phyloP scores from a whole-genome alignment of 2,888 invertebrate species.

The Monoplex corrugatus region DNA sequence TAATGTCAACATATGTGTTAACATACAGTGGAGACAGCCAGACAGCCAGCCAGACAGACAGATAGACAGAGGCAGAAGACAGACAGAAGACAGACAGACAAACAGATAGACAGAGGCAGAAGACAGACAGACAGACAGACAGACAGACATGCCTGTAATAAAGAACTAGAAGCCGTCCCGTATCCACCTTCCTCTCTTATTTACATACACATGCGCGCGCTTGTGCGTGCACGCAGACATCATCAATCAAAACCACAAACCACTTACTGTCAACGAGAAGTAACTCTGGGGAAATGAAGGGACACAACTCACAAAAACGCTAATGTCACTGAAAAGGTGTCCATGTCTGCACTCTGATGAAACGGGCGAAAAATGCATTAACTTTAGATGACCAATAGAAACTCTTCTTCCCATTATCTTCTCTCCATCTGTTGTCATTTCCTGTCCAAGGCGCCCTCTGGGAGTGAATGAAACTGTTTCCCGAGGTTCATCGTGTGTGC shows the following conservation, averaged over 20 bases:
- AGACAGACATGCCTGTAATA: background rate
- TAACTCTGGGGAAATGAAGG: too few relatives aligned
- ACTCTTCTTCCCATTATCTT: background rate
- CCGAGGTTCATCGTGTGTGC: background rate
- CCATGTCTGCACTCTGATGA: too few relatives aligned
- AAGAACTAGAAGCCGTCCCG: background rate
- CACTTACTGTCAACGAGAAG: too few relatives aligned
- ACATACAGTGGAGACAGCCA: too few relatives aligned
- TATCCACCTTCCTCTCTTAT: too few relatives aligned
- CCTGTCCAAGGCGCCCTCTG: background rate
- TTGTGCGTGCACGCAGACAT: too few relatives aligned
- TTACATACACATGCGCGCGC: too few relatives aligned
- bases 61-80: background rate
- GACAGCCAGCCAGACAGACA: too few relatives aligned
- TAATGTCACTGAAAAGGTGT: too few relatives aligned
- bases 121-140: background rate
- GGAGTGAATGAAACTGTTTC: background rate
- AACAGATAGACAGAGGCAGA: background rate
- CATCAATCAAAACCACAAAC: too few relatives aligned
- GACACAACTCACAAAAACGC: too few relatives aligned
- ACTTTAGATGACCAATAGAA: constrained; percentile 24
- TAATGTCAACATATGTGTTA: too few relatives aligned
- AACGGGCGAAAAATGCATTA: background rate
- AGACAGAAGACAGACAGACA: background rate
- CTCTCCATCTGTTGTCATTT: constrained; percentile 7